These are phyloP conservation scores for Narcine bancroftii DNA, from an alignment of 2,113 vertebrate species.

Conservation along the genomic window DNA sequence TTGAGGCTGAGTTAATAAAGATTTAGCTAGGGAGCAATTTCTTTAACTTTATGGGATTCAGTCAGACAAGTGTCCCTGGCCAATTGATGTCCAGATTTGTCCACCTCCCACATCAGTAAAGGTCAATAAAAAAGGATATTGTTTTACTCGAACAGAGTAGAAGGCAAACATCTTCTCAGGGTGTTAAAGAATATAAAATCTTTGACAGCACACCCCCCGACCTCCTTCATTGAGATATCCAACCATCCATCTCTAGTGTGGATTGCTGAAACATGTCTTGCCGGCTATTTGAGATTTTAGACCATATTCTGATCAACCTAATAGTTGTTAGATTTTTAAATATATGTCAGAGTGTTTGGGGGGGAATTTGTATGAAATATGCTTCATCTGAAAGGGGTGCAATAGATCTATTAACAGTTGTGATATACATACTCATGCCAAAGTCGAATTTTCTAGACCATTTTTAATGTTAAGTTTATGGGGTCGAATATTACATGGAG, in stretches of 20 bases:
- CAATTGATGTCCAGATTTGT: not conserved
- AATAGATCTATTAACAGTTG: not conserved
- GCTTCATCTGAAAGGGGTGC: not conserved
- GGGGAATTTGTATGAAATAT: not conserved
- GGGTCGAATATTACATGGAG: too few species aligned
- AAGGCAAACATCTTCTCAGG: constrained; percentile 23
- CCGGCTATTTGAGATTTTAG: constrained; percentile 9
- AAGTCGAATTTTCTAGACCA: too few species aligned
- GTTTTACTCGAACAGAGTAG: not conserved
- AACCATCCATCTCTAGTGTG: not conserved
- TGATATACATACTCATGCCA: too few species aligned
- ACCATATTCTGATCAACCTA: constrained; percentile 2
- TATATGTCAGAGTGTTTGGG: not conserved
- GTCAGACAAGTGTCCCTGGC: not conserved
- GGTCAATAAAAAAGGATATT: constrained; percentile 23
- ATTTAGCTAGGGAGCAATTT: not conserved
- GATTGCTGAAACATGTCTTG: constrained; percentile 10
- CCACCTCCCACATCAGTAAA: constrained; percentile 19
- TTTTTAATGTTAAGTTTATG: too few species aligned
- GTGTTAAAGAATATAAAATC: constrained; percentile 31
- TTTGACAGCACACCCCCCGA: not conserved
- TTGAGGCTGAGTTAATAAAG: not conserved
- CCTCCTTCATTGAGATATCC: not conserved
- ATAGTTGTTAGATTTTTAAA: not conserved
- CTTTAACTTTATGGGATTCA: not conserved